Conservation (phyloP, 2,113 vertebrate species). For the Bothrops jararaca region DNA sequence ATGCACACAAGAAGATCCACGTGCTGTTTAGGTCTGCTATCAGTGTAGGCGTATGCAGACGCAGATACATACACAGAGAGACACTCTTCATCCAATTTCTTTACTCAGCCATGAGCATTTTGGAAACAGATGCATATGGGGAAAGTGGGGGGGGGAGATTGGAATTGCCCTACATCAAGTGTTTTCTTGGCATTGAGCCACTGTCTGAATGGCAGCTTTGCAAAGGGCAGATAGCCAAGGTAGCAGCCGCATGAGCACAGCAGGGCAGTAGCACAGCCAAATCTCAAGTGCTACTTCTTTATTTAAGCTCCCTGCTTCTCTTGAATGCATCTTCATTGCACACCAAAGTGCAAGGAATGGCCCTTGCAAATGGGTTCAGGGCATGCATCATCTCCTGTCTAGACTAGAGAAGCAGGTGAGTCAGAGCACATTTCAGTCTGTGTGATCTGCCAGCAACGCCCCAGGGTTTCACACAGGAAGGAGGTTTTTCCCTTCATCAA, state of each 20-base stretch:
- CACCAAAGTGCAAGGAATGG: too few species aligned
- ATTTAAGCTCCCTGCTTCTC: not conserved
- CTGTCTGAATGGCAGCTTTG: constrained; percentile 8
- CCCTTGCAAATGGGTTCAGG: not conserved
- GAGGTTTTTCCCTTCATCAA: not conserved
- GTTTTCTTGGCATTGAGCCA: constrained; percentile 7
- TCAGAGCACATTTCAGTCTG: not conserved
- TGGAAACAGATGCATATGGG: not conserved
- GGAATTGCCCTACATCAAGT: not conserved
- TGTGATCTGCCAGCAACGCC: not conserved
- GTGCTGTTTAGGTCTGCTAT: not conserved
- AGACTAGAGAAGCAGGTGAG: not conserved
- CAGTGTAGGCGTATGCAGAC: not conserved
- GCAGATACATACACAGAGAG: too few species aligned
- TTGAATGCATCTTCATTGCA: not conserved
- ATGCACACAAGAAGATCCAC: not conserved
- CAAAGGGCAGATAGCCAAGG: not conserved
- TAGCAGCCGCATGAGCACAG: not conserved
- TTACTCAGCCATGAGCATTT: not conserved
- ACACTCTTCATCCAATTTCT: not conserved
- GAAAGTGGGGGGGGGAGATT: not conserved
- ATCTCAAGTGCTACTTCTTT: not conserved
- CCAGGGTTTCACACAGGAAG: not conserved
- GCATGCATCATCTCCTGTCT: not conserved
- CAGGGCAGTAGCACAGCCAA: not conserved